A percentile compares a stretch with the other conserved stretches of the same genome.
Evolutionary conservation across 2,888 invertebrate genomes (phyloP).

Genomic region (Agrotis clavis): DNA sequence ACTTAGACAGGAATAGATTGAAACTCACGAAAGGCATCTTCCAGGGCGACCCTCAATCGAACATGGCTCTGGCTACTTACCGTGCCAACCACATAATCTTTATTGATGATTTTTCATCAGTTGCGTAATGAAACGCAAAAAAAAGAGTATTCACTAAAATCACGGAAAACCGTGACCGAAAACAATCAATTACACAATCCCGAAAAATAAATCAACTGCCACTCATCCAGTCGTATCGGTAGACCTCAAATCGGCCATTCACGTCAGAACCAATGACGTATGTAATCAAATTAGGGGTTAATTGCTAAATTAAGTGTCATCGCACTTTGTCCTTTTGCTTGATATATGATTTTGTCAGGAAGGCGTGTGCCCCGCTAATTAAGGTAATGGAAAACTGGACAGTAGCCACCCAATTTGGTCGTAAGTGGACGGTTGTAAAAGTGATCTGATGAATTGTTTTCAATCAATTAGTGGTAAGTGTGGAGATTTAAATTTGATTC

Average conservation of each 20-base stretch:
- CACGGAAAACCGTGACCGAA: conserved; percentile 7
- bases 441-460: conserved; percentile 61
- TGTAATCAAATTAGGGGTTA: conserved; percentile 89
- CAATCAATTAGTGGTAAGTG: conserved; percentile 62
- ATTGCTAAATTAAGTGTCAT: conserved; percentile 89
- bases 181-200: conserved; percentile 19
- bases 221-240: conserved; percentile 39
- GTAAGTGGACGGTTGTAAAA: conserved; percentile 59
- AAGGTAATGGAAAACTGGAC: conserved; percentile 72
- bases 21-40: no score
- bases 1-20: no score
- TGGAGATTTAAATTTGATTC: conserved; percentile 35
- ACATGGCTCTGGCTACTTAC: no score
- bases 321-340: conserved; percentile 82
- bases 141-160: neutral
- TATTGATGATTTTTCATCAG: no score
- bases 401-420: conserved; percentile 49
- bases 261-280: conserved; percentile 80
- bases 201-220: conserved; percentile 49
- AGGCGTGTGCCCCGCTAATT: conserved; percentile 84
- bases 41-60: no score
- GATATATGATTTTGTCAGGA: conserved; percentile 85
- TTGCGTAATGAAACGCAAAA: no score
- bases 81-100: no score
- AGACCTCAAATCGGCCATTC: conserved; percentile 67